These are phyloP conservation scores for Sus cebifrons DNA, from an alignment of 2,797 vertebrate species.

Conservation along the genomic window DNA sequence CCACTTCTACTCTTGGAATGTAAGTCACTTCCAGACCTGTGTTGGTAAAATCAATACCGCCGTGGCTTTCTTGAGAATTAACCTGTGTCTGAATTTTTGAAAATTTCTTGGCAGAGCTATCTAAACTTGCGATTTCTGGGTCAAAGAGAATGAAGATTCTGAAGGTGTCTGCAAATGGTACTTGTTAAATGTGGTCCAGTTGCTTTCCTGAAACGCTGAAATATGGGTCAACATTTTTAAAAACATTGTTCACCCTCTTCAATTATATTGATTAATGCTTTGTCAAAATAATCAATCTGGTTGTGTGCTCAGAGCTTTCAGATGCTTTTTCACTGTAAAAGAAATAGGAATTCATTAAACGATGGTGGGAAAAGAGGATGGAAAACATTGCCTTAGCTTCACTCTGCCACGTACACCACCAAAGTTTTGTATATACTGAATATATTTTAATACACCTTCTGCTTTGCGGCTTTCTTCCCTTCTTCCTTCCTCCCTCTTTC, in stretches of 20 bases:
- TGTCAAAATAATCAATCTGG: background rate
- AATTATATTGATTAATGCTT: background rate
- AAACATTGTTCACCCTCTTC: background rate
- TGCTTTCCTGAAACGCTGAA: constrained; percentile 45
- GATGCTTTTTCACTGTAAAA: constrained; percentile 37
- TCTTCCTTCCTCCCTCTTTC: too few species aligned
- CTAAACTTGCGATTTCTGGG: background rate
- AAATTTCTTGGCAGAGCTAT: background rate
- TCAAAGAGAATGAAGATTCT: background rate
- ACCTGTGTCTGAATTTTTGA: background rate
- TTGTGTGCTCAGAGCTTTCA: background rate
- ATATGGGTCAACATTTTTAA: background rate
- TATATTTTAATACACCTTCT: background rate
- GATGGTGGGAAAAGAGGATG: background rate
- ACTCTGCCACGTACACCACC: background rate
- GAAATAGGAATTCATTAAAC: background rate
- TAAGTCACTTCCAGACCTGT: background rate
- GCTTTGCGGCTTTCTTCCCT: too few species aligned
- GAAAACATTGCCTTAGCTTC: background rate
- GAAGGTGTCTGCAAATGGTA: background rate
- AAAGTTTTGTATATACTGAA: background rate
- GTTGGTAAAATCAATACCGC: background rate
- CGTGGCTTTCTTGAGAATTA: background rate
- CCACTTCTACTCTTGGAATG: background rate
- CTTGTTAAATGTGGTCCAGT: background rate